phyloP scores from a whole-genome alignment of 2,797 vertebrate genomes.

The Acrossocheilus fasciatus region DNA sequence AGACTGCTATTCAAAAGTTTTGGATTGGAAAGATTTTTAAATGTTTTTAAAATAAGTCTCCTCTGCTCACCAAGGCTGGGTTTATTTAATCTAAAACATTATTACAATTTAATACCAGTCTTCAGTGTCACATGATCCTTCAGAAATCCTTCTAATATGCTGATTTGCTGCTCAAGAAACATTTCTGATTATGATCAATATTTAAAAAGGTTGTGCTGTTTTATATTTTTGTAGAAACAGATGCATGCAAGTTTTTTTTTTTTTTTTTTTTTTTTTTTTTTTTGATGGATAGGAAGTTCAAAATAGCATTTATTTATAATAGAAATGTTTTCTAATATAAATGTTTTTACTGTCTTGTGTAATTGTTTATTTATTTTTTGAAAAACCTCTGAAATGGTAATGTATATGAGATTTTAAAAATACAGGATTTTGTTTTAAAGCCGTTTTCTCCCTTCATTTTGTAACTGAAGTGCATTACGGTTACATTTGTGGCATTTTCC shows the following conservation, averaged over 20 bases:
- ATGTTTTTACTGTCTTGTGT: neutral
- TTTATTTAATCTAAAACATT: neutral
- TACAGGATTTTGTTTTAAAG: no score
- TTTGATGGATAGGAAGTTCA: neutral
- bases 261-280: neutral
- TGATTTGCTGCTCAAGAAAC: neutral
- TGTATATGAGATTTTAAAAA: neutral
- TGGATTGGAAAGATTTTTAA: neutral
- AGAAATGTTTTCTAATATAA: neutral
- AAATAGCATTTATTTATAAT: neutral
- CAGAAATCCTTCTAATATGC: neutral
- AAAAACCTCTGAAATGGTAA: neutral
- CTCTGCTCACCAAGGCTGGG: no score
- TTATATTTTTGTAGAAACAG: neutral
- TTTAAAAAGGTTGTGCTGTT: neutral
- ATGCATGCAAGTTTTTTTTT: no score
- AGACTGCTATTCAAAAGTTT: neutral
- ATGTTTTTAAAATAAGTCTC: neutral
- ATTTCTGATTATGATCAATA: neutral
- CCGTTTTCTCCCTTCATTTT: neutral
- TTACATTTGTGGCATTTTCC: neutral
- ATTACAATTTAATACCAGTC: neutral
- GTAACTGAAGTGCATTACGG: neutral
- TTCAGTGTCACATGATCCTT: neutral
- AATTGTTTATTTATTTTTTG: neutral